Base-by-base conservation (phyloP, 2,888 invertebrate genomes). In the Spatulosminthurus flaviceps region DNA sequence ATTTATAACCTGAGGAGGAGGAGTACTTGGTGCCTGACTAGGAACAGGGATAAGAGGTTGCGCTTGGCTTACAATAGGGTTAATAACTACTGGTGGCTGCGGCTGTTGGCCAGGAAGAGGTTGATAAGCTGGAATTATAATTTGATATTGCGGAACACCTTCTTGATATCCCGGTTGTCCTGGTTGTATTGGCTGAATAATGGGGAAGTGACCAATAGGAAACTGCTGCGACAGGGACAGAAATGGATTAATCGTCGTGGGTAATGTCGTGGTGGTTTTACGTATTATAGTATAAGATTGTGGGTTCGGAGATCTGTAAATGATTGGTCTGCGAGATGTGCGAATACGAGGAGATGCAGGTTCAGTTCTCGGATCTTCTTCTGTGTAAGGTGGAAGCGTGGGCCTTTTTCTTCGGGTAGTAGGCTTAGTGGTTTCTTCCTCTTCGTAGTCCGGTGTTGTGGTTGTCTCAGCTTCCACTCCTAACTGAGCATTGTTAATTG, bases 361-460 rank as follows among this genome's bases (percentile, higher is more conserved):
- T n/a, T 2, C 9, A 21, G 28, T 74, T 29, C 34, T 67, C 22
- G 21, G 21, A 19, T 60, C 28, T 1, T 21, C 43, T 51, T 43
- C 21, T 4, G 24, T 19, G 22, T 19, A 21, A 1, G 66, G 4
- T 21, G 29, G 64, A 21, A 9, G 11, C 21, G 13, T 69, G 13
- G 72, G 61, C 22, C 71, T 71, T 28, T 43, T 41, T 24, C 24
- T 29, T 22, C 5, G 0, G 19, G 77, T 41, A 0, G 61, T 67
- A 1, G 42, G 1, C n/a, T n/a, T 13, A 1, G 71, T 71, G 34
- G 71, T 78, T 61, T 24, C 22, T 43, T 71, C 78, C 41, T 78
- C 78, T 34, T 78, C 78, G 21, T 71, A 43, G 5, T 70, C 26
- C 11, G 71, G n/a, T 71, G 70, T 71, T 11, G 70, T 77, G 19